A percentile compares a stretch with the other conserved stretches of the same genome.
These are phyloP conservation scores for Syncerus caffer DNA, from an alignment of 2,797 vertebrate species.

Conservation along the genomic window DNA sequence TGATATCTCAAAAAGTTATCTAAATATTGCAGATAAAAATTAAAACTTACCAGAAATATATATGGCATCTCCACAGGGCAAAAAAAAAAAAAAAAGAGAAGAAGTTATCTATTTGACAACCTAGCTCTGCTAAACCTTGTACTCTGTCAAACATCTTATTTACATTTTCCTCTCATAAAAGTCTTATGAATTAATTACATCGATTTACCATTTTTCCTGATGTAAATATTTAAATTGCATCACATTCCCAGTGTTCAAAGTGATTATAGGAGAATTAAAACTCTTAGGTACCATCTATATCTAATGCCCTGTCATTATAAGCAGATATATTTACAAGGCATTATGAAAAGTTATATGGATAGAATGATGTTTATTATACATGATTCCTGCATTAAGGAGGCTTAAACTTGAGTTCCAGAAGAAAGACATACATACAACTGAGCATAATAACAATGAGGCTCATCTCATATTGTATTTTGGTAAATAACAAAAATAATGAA, in stretches of 20 bases:
- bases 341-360: not conserved
- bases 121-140: not conserved
- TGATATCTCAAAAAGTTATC: not conserved
- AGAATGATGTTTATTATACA: not conserved
- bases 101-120: not conserved
- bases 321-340: not conserved
- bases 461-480: not conserved
- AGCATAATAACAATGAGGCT: not conserved
- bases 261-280: slow-evolving; percentile 12
- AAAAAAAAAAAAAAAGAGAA: not conserved
- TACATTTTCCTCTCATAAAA: not conserved
- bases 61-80: not conserved
- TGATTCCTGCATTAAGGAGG: not conserved
- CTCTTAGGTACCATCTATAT: not conserved
- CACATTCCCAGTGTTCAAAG: not conserved
- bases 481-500: not conserved
- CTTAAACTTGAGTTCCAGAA: not conserved
- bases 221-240: slow-evolving; percentile 26
- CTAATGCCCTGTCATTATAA: not conserved
- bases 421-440: not conserved
- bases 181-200: not conserved
- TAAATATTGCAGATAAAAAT: not conserved
- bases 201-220: slow-evolving; percentile 1
- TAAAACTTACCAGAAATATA: not conserved
- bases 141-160: not conserved